phyloP scores from a whole-genome alignment of 2,888 invertebrate genomes.

The Tetropium fuscum region DNA sequence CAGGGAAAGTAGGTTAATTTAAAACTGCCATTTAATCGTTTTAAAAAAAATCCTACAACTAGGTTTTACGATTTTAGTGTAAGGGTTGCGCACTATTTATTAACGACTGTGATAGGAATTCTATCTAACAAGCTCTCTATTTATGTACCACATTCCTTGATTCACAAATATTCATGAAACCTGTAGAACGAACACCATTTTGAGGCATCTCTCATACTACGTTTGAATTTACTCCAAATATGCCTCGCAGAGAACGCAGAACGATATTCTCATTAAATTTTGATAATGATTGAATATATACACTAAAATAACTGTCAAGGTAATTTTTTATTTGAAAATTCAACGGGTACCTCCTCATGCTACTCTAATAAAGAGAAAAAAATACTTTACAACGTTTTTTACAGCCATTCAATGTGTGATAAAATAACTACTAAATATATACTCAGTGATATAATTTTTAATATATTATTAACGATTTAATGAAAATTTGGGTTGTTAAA shows the following conservation, averaged over 20 bases:
- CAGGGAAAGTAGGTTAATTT: slow-evolving; percentile 47
- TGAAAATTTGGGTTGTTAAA: slow-evolving; percentile 28
- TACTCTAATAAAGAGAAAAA: no score
- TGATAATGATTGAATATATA: background rate
- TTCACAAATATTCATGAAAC: slow-evolving; percentile 13
- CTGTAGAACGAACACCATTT: slow-evolving; percentile 18
- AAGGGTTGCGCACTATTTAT: slow-evolving; percentile 50
- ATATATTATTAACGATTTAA: slow-evolving; percentile 7
- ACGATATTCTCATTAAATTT: no score
- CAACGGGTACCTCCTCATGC: no score
- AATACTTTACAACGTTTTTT: background rate
- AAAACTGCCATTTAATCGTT: slow-evolving; percentile 43
- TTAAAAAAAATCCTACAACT: slow-evolving; percentile 10
- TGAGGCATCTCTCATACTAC: no score
- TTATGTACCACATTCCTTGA: slow-evolving; percentile 55
- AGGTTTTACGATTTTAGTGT: slow-evolving; percentile 20
- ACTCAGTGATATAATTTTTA: slow-evolving; percentile 33
- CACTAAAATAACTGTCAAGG: slow-evolving; percentile 14
- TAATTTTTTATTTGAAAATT: no score
- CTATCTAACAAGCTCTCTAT: slow-evolving; percentile 57
- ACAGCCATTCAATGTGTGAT: slow-evolving; percentile 22
- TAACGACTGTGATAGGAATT: slow-evolving; percentile 58
- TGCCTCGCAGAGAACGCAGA: no score
- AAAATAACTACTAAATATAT: slow-evolving; percentile 25
- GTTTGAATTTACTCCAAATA: no score